Base-by-base conservation (phyloP, 2,797 vertebrate species). In the Eutrigla gurnardus region DNA sequence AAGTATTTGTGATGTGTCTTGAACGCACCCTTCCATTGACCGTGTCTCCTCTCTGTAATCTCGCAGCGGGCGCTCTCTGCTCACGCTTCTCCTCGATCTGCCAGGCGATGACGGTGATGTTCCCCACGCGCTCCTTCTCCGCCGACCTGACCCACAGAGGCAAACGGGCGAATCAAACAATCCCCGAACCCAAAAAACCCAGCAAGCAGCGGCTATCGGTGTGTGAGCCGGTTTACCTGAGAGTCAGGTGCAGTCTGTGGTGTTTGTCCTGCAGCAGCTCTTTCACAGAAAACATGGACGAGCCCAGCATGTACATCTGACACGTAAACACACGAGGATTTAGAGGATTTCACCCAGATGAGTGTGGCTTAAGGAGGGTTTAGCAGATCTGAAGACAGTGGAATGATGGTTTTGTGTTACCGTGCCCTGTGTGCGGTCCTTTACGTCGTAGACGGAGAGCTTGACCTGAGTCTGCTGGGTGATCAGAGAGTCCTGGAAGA, bases 381-480 rank as follows among this genome's bases (percentile, higher is more conserved):
- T 61, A 54, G 8, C 14, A 14, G 35, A 40, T 61, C 7, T 63
- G 12, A 60, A 45, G 12, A 62, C 43, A 61, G 36, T 32, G 15
- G 10, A 65, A n/a, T 62, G 6, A 7, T 8, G 52, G 37, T 74
- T 42, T 68, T 70, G 17, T 2, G 14, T 95, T 88, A 99, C 98
- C 91, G 97, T 99, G 94, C 98, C 98, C 96, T 99, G 98, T 83
- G 98, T 95, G 93, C 97, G 96, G 52, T 99, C 98, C 94, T 99
- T 99, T 68, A 99, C 98, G 1, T 99, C 98, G 0, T 99, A 99
- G 55, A 99, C 97, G 0, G 97, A 98, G 4, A 99, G 96, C 79
- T 98, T 99, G 89, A 99, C 95, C 93, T 99, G 98, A 42, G 98
- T 99, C 96, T 98, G 97, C 93, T 98, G 97, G 82, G 96, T 99